Conservation (phyloP, 2,797 vertebrate species). For the Neopelma chrysocephalum region DNA sequence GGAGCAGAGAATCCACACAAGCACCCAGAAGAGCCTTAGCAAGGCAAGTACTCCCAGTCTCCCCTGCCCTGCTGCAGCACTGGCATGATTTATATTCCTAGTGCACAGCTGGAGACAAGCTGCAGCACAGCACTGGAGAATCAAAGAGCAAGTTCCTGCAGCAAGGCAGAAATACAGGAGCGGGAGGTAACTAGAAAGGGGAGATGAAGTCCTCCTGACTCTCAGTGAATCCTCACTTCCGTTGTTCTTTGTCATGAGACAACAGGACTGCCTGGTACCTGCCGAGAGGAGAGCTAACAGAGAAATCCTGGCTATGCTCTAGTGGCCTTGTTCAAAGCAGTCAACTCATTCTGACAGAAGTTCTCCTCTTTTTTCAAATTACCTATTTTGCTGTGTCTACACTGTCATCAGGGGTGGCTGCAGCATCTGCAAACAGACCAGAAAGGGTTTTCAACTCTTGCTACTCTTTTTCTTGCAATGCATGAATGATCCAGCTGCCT, state of each 20-base stretch:
- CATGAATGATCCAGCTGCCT: background rate
- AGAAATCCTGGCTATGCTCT: background rate
- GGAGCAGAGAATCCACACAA: background rate
- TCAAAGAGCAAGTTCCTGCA: background rate
- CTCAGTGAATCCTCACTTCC: background rate
- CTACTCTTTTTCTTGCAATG: background rate
- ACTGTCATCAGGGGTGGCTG: background rate
- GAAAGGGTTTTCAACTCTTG: background rate
- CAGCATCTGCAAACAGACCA: background rate
- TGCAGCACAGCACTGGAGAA: background rate
- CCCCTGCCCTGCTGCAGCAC: background rate
- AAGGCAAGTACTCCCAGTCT: background rate
- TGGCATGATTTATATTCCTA: conserved; percentile 33
- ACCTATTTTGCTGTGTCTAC: background rate
- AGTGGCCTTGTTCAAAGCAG: background rate
- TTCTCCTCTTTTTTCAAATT: background rate
- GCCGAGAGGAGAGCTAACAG: background rate
- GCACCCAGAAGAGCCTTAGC: background rate
- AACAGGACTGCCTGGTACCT: background rate
- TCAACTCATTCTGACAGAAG: background rate
- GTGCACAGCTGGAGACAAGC: conserved; percentile 24
- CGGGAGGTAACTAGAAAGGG: background rate
- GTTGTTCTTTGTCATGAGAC: background rate
- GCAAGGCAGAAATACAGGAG: background rate
- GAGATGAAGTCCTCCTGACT: background rate